Evolutionary conservation across 2,888 invertebrate genomes (phyloP).

Genomic region (Apotomis capreana): DNA sequence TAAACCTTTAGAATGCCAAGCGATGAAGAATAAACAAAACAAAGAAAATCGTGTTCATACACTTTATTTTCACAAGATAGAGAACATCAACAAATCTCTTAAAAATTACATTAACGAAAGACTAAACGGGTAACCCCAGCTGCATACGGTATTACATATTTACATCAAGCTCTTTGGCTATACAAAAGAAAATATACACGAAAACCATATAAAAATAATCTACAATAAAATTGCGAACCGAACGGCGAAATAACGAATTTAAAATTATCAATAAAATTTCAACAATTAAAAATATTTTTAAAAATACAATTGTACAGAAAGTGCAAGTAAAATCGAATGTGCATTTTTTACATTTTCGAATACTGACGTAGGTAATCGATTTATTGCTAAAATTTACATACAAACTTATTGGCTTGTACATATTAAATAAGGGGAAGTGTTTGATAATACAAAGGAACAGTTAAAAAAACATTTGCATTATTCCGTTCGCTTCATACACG

Average conservation of each 20-base stretch:
- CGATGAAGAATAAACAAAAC: slow-evolving; percentile 38
- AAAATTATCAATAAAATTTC: slow-evolving; percentile 79
- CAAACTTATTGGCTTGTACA: slow-evolving; percentile 41
- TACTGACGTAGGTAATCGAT: slow-evolving; percentile 70
- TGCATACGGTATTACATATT: slow-evolving; percentile 66
- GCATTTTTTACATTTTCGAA: slow-evolving; percentile 56
- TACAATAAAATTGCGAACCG: slow-evolving; percentile 71
- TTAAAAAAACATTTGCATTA: background rate
- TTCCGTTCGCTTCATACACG: background rate
- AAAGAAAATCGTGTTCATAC: slow-evolving; percentile 55
- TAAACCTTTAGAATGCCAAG: no score
- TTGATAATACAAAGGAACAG: background rate
- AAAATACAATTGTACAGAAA: slow-evolving; percentile 59
- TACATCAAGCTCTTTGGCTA: slow-evolving; percentile 83
- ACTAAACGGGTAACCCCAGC: slow-evolving; percentile 68
- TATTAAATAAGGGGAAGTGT: slow-evolving; percentile 14
- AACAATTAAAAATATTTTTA: slow-evolving; percentile 64
- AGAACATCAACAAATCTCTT: slow-evolving; percentile 84
- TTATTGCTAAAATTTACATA: slow-evolving; percentile 63
- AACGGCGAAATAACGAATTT: slow-evolving; percentile 75
- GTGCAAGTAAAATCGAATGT: slow-evolving; percentile 48
- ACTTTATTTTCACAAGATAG: slow-evolving; percentile 82
- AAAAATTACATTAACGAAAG: slow-evolving; percentile 81
- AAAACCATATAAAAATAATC: slow-evolving; percentile 56
- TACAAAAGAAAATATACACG: slow-evolving; percentile 75